Evolutionary conservation across 2,797 vertebrate genomes (phyloP).

Genomic region (Cynodonichthys magdalenae): DNA sequence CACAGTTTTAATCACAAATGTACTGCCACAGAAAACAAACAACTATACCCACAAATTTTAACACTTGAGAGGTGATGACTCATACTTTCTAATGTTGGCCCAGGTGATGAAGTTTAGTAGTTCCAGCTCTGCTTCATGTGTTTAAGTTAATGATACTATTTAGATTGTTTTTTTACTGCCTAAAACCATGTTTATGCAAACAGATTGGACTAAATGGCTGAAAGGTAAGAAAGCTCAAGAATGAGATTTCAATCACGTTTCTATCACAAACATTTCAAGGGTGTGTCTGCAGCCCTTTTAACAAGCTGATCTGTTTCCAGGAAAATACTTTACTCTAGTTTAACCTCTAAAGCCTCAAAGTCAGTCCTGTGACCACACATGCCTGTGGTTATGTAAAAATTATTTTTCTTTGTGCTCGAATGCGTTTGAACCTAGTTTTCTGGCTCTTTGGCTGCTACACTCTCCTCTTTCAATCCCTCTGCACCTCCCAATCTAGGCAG

Average conservation of each 20-base stretch:
- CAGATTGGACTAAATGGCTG: neutral
- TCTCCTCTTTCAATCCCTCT: constrained; percentile 31
- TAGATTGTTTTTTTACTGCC: neutral
- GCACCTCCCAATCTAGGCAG: constrained; percentile 72
- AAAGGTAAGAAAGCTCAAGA: neutral
- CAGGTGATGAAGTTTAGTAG: no score
- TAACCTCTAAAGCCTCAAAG: neutral
- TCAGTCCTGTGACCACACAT: neutral
- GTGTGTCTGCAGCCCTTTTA: neutral
- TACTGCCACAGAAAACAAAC: no score
- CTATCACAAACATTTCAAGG: neutral
- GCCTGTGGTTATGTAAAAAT: neutral
- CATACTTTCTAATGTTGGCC: no score
- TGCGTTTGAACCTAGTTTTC: neutral
- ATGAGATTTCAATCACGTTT: neutral
- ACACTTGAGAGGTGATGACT: no score
- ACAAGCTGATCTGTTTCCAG: neutral
- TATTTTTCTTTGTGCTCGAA: neutral
- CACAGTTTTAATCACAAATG: no score
- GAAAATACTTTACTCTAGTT: neutral
- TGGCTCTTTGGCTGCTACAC: neutral
- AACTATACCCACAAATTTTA: no score
- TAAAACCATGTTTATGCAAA: neutral
- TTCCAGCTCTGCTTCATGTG: no score
- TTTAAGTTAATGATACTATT: no score